Evolutionary conservation across 1,140 invertebrate genomes (phyloP), one percentile per base, ranked within the genome.

Genomic region (Dinoponera quadriceps): DNA sequence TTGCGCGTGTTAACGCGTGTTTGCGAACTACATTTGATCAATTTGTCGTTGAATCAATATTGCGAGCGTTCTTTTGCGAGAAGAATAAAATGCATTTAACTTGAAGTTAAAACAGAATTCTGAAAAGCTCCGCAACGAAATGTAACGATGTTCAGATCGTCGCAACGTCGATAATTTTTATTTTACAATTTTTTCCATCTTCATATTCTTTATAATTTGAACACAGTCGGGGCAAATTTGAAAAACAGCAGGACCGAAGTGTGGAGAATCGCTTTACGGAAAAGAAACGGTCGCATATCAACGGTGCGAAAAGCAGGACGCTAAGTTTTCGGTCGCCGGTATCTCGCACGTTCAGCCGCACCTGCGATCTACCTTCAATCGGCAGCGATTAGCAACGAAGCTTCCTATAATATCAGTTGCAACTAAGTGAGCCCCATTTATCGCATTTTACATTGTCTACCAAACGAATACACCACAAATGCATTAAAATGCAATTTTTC

Each of bases 281-380:
- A 77, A 25, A 44, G n/a, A 29, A 77, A 25, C 25, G 16, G 29
- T 29, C 18, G n/a, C 2, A 3, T 25, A 16, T 5, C 7, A 29
- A 22, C 5, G n/a, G 44, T 3, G 11, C 9, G 38, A 44, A 44
- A 3, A 27, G 13, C 2, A 77, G 62, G 27, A 16, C 29, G 0
- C 74, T 77, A 29, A 55, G n/a, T 77, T 54, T 55, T 55, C 62
- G 18, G 16, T 55, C 1, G 55, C 55, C 29, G 74, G 63, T 77
- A 77, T 51, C 29, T 51, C 16, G 13, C n/a, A 13, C 18, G 3
- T 20, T 48, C n/a, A 62, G 9, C 3, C 0, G 20, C 13, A 66
- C 33, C 54, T 27, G 5, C 49, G 20, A 29, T 49, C 14, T 72
- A 29, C 18, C n/a, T 27, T 27, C 18, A 60, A 38, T 18, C 49